Base-by-base conservation (phyloP, 2,113 vertebrate species). In the Hippocampus comes region DNA sequence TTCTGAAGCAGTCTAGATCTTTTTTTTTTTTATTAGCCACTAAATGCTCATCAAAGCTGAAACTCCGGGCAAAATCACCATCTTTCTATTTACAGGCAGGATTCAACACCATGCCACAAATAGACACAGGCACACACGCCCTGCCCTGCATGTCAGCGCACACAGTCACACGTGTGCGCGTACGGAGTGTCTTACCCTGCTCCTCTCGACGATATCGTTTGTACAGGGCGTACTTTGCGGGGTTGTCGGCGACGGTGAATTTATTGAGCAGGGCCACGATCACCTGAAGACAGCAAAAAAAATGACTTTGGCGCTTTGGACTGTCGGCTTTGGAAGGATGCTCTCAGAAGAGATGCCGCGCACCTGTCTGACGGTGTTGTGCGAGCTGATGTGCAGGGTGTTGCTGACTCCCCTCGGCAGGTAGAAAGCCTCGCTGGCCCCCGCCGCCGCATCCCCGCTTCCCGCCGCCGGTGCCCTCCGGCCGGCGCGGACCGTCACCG, bases 161-260 rank as follows among this genome's bases (percentile, higher is more conserved):
- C 72, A 67, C 27, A 27, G 27, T 27, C 27, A 27, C 27, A 1
- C 34, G 75, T 51, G 43, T 43, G 43, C 12, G 42, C 7, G 42
- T 12, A 59, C 20, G 53, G 63, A 20, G 63, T 4, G 65, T 42
- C 70, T 70, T 92, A 99, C 97, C 97, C 91, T 99, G 97, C 86
- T 98, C 97, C 78, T 97, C 96, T 67, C 94, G 91, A 80, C 90
- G 91, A 83, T 93, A 97, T 57, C 94, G 95, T 74, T 99, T 98
- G 86, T 95, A 98, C 89, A 98, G 93, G 87, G 96, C 97, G 82
- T 96, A 99, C 89, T 98, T 99, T 0, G 95, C 94, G 7, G 97
- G 97, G 89, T 97, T 98, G 92, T 98, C 97, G 0, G 94, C 92
- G 55, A 98, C 94, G 0, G 93, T 92, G 86, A 97, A 98, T 89